phyloP scores from a whole-genome alignment of 1,140 invertebrate genomes.

The Matsumurasca onukii region DNA sequence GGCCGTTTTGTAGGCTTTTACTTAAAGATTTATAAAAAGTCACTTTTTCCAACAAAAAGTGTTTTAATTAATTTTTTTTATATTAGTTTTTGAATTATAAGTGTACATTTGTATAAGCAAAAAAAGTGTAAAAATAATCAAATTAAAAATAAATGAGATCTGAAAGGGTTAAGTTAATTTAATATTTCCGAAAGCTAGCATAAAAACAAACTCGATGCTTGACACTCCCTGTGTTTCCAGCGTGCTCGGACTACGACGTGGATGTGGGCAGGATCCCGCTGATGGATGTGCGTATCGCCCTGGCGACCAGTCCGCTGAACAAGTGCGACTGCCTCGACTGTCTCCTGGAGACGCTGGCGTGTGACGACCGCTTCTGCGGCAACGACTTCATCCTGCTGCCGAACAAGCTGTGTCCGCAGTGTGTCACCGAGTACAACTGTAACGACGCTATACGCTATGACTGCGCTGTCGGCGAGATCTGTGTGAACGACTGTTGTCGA shows the following conservation, averaged over 20 bases:
- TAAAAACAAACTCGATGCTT: not conserved
- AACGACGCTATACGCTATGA: not conserved
- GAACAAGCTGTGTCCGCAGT: not conserved
- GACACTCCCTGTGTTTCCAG: not conserved
- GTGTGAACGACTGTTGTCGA: not conserved
- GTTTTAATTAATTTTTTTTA: too few species aligned
- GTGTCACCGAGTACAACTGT: constrained; percentile 1
- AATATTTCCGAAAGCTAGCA: too few species aligned
- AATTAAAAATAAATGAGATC: too few species aligned
- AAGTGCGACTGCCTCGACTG: not conserved
- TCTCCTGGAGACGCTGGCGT: not conserved
- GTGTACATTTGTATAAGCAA: too few species aligned
- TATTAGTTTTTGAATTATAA: too few species aligned
- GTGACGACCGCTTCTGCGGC: not conserved
- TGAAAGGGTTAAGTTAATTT: too few species aligned
- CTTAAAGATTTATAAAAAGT: too few species aligned
- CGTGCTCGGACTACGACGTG: not conserved
- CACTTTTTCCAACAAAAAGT: too few species aligned
- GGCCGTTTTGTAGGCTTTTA: too few species aligned
- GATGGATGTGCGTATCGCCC: not conserved
- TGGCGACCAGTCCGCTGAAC: not conserved
- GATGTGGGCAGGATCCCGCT: not conserved
- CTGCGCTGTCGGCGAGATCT: not conserved
- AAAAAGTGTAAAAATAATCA: too few species aligned
- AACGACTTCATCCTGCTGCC: not conserved